Evolutionary conservation across 2,797 vertebrate species (phyloP), one percentile per base, ranked within the genome.

Genomic region (Hirundo rustica): DNA sequence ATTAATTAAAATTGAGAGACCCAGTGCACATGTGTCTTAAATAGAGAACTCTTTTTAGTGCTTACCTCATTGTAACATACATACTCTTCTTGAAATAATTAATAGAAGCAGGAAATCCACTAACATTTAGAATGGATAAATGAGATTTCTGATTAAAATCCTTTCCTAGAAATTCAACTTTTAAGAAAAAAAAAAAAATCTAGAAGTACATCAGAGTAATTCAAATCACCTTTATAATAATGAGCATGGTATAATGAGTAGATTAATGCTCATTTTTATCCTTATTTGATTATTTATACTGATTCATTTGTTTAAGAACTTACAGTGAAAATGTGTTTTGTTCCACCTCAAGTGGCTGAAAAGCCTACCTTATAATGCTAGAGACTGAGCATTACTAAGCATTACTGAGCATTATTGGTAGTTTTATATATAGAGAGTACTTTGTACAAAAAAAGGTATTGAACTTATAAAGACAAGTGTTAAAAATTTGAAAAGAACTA

Each of bases 41-140:
- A 29, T 0, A 70, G 30, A 71, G 32, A 91, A 70, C 11, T 72
- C 11, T 53, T 72, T 85, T 72, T 61, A 66, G 30, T 47, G 20
- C 11, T 89, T 81, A 67, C 13, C 42, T 70, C 21, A 45, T 21
- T 73, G 11, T 73, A 70, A 75, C 10, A 42, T 36, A 23, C 2
- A 40, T 61, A 74, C 75, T 86, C 51, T 93, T 94, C 65, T 88
- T 34, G 53, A 48, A 90, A 85, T 20, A 75, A 76, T 88, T 80
- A 81, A 72, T 54, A 53, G 71, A 86, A 93, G 5, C 36, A 92
- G 62, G 74, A 95, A 93, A 92, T 83, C 71, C 96, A 62, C 34
- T 85, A 92, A 95, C 34, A 67, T 88, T 92, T 92, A 92, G 36
- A 94, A 90, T 60, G 29, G 29, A 85, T 91, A 92, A 85, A 85